phyloP scores from a whole-genome alignment of 2,888 invertebrate genomes.

The Uropetala carovei region DNA sequence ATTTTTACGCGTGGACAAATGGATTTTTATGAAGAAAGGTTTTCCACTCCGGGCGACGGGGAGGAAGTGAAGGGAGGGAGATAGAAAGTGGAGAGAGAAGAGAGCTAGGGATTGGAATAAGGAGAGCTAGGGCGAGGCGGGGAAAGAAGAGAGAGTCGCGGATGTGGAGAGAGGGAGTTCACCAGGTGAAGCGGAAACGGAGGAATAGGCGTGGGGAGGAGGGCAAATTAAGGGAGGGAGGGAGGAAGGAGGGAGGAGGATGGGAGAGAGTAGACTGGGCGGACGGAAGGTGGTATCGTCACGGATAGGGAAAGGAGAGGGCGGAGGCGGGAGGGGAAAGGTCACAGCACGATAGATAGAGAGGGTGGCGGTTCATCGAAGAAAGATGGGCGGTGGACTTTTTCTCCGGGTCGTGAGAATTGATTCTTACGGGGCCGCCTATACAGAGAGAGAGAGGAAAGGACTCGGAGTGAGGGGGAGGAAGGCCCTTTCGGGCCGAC shows the following conservation, averaged over 20 bases:
- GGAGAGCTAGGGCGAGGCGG: neutral
- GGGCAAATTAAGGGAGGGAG: neutral
- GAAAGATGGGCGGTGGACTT: constrained; percentile 60
- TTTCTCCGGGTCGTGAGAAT: constrained; percentile 58
- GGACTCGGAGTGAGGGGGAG: neutral
- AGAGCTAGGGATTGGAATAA: neutral
- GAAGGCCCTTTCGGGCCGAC: neutral
- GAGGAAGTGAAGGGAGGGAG: neutral
- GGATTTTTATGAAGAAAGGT: too few species aligned
- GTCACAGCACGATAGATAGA: constrained; percentile 48
- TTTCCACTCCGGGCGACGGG: neutral
- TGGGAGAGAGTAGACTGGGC: neutral
- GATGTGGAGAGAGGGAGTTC: constrained; percentile 49
- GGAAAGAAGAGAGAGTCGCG: constrained; percentile 25
- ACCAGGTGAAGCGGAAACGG: constrained; percentile 63
- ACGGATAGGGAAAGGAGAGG: constrained; percentile 54
- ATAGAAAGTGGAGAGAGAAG: neutral
- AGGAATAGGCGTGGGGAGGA: constrained; percentile 30
- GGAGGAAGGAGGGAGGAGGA: neutral
- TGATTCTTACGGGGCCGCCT: constrained; percentile 59
- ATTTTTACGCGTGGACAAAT: too few species aligned
- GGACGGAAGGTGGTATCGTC: constrained; percentile 48
- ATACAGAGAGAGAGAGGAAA: constrained; percentile 14
- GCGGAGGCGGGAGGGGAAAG: constrained; percentile 41
- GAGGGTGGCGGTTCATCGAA: constrained; percentile 48